Percentiles rank a stretch among this genome's conserved stretches.
Evolutionary conservation across 2,797 vertebrate genomes (phyloP).

Genomic region (Cossypha dichroa): DNA sequence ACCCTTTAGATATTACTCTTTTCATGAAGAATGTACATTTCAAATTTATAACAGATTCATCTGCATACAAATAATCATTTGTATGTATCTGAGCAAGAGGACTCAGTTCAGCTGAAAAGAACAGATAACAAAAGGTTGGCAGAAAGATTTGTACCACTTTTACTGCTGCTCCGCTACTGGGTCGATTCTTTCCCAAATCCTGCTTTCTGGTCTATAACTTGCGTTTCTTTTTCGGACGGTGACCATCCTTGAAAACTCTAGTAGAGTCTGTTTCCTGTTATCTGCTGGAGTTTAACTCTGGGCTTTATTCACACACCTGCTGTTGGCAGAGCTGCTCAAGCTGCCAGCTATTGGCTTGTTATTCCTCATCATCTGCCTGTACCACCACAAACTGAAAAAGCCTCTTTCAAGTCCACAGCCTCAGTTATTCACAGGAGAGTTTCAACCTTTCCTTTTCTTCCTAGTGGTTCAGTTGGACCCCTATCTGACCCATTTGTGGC

Average conservation of each 20-base stretch:
- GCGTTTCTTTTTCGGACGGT: neutral
- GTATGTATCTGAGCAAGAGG: neutral
- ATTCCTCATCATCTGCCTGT: conserved; percentile 1
- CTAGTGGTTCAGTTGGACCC: neutral
- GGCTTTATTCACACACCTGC: neutral
- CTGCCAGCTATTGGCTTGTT: neutral
- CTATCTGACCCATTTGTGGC: neutral
- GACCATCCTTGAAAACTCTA: neutral
- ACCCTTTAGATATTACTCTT: accelerated
- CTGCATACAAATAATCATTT: neutral
- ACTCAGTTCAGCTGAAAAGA: accelerated
- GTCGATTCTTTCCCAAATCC: neutral
- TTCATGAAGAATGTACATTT: neutral
- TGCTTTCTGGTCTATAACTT: neutral
- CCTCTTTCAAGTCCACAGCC: neutral
- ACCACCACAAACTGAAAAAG: neutral
- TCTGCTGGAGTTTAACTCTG: neutral
- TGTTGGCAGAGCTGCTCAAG: neutral
- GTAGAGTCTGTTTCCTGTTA: neutral
- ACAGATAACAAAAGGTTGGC: neutral
- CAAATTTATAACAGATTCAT: neutral
- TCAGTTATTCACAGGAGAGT: neutral
- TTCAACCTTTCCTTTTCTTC: neutral
- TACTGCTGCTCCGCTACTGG: accelerated
- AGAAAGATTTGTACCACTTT: neutral